Conservation (phyloP, 1,140 invertebrate species). For the Danaus plexippus region DNA sequence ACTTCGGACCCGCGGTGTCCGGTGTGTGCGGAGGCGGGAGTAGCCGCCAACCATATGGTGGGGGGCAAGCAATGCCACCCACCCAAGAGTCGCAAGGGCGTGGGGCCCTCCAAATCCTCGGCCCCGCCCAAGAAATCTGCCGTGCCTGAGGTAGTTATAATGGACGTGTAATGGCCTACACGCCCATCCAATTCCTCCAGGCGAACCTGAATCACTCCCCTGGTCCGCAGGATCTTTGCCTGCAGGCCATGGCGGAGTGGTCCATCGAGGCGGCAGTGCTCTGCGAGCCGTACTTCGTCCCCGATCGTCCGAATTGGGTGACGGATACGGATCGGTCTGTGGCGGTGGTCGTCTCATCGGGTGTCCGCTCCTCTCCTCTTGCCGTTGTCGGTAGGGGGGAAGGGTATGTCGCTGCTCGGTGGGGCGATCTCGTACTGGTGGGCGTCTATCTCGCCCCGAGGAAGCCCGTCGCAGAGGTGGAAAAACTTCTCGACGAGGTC, state of each 20-base stretch:
- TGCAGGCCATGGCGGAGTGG: slow-evolving; percentile 6
- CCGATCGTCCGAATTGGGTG: neutral
- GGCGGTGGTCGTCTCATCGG: neutral
- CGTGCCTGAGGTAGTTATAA: neutral
- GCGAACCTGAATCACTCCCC: slow-evolving; percentile 5
- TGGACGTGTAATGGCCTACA: neutral
- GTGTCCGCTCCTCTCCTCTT: no score
- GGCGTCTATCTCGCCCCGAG: no score
- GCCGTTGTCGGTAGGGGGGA: no score
- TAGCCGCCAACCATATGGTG: no score
- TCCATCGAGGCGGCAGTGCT: slow-evolving; percentile 1
- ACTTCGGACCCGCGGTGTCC: no score
- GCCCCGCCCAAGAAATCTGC: no score
- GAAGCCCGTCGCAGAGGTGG: slow-evolving; percentile 11
- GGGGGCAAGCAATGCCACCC: no score
- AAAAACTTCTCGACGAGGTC: slow-evolving; percentile 11
- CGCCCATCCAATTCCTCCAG: slow-evolving; percentile 2
- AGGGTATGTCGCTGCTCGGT: no score
- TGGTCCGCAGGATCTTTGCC: slow-evolving; percentile 4
- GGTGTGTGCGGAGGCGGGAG: no score
- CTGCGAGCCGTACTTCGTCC: slow-evolving; percentile 3
- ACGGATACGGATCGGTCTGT: slow-evolving; percentile 4
- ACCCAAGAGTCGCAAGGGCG: no score
- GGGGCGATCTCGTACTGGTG: no score
- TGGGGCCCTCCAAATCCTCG: no score